phyloP scores from a whole-genome alignment of 1,140 invertebrate species.

The Brachionus rotundiformis region DNA sequence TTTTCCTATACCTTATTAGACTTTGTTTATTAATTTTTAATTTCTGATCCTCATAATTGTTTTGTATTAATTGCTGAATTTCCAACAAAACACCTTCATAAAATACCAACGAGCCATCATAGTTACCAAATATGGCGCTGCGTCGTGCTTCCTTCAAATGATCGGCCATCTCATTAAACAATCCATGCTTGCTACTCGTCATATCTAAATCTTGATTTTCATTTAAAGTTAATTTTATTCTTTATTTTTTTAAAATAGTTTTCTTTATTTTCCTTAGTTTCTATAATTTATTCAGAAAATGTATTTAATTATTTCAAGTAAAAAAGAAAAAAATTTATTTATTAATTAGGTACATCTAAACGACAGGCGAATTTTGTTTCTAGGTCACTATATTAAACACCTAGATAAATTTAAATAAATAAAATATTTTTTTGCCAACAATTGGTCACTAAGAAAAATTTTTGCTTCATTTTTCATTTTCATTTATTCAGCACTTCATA shows the following conservation, averaged over 20 bases:
- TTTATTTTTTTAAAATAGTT: background rate
- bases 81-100: conserved; percentile 90
- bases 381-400: background rate
- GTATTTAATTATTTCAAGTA: background rate
- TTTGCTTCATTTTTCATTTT: no score
- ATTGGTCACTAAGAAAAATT: no score
- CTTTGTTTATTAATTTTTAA: conserved; percentile 83
- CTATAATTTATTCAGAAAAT: background rate
- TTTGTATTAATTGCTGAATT: conserved; percentile 78
- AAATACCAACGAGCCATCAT: conserved; percentile 88
- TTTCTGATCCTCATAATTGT: conserved; percentile 75
- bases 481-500: no score
- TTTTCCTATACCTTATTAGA: conserved; percentile 69
- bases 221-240: background rate
- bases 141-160: conserved; percentile 79
- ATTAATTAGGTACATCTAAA: background rate
- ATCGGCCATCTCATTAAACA: conserved; percentile 79
- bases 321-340: background rate
- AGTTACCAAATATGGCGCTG: conserved; percentile 89
- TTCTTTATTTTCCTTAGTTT: background rate
- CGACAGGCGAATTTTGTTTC: background rate
- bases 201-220: background rate
- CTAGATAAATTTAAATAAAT: background rate
- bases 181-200: conserved; percentile 6
- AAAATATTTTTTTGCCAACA: no score